Conservation (phyloP, 2,888 invertebrate species). For the Philonicus albiceps region DNA sequence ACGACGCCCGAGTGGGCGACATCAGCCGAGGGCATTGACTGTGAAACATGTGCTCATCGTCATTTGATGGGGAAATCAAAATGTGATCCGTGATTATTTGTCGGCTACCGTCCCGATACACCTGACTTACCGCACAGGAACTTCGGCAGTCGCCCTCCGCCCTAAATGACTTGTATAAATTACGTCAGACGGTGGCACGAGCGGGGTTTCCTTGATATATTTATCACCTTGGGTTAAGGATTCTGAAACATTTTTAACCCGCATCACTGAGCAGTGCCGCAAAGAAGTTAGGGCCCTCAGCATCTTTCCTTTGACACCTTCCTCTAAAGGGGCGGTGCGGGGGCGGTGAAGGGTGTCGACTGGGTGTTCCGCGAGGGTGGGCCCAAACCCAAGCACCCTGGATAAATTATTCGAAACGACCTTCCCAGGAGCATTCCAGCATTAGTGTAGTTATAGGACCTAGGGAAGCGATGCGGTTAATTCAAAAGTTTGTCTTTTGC, state of each 20-base stretch:
- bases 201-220: constrained; percentile 46
- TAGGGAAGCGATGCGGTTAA: constrained; percentile 37
- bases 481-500: constrained; percentile 46
- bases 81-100: constrained; percentile 41
- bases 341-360: neutral
- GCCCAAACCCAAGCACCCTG: neutral
- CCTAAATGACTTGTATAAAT: constrained; percentile 43
- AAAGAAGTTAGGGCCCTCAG: neutral
- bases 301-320: neutral
- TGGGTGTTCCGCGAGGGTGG: neutral
- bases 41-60: constrained; percentile 38
- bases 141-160: neutral
- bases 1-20: neutral
- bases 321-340: neutral
- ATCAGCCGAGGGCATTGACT: neutral
- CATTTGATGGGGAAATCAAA: constrained; percentile 41
- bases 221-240: constrained; percentile 48
- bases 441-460: constrained; percentile 9
- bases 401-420: constrained; percentile 42
- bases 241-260: constrained; percentile 47
- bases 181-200: constrained; percentile 23
- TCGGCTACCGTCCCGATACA: constrained; percentile 5
- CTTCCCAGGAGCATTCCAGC: constrained; percentile 1
- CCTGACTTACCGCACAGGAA: neutral
- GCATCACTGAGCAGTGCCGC: constrained; percentile 44